phyloP scores from a whole-genome alignment of 2,113 vertebrate species.

The Kobus ellipsiprymnus region DNA sequence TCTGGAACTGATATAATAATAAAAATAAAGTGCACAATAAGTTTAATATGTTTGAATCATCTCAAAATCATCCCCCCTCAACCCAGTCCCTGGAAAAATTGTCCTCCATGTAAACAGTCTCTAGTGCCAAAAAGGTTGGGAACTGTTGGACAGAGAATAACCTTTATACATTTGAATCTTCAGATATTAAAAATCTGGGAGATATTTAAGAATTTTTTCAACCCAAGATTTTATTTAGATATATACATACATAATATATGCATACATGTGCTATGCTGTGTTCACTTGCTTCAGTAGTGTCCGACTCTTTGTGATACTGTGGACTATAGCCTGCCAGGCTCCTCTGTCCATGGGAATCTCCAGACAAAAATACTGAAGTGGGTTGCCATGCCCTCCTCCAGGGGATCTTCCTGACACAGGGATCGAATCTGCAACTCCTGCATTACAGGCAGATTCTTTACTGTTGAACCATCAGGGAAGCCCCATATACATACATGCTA shows the following conservation, averaged over 20 bases:
- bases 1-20: neutral
- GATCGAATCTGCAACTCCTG: neutral
- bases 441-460: neutral
- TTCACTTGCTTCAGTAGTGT: neutral
- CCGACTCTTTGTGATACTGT: rapidly evolving
- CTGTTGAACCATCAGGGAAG: neutral
- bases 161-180: neutral
- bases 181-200: neutral
- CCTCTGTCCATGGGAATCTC: neutral
- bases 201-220: neutral
- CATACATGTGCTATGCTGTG: neutral
- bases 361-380: neutral
- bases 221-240: neutral
- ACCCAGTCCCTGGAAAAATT: neutral
- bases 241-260: no score
- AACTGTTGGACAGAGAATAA: neutral
- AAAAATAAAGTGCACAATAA: neutral
- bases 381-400: neutral
- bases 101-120: neutral
- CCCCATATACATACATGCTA: neutral
- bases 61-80: neutral
- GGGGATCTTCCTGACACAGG: neutral
- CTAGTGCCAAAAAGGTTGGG: neutral
- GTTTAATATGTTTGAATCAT: neutral
- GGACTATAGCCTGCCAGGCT: neutral